phyloP scores from a whole-genome alignment of 2,797 vertebrate genomes.

The Premnoplex brunnescens region DNA sequence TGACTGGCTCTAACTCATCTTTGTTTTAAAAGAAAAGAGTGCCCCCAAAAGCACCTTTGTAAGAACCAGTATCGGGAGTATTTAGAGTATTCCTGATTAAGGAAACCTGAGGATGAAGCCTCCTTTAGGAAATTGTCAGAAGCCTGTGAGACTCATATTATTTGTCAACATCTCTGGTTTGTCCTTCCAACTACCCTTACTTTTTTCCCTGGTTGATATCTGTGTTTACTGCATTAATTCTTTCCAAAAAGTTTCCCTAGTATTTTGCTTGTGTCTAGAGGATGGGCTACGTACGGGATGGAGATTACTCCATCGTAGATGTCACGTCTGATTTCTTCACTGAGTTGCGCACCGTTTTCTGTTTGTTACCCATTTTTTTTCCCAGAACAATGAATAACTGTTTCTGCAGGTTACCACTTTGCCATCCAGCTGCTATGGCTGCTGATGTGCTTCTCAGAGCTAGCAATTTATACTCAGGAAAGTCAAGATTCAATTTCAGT shows the following conservation, averaged over 20 bases:
- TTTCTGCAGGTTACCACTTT: background rate
- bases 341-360: accelerated
- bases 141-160: background rate
- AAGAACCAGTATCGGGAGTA: background rate
- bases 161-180: background rate
- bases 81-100: background rate
- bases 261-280: background rate
- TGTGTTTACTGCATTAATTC: background rate
- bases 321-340: background rate
- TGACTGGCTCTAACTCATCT: background rate
- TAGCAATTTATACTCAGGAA: background rate
- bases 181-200: background rate
- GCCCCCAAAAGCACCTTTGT: background rate
- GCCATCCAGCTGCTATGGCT: background rate
- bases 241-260: background rate
- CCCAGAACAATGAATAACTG: background rate
- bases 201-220: background rate
- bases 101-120: background rate
- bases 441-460: background rate
- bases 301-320: background rate
- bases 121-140: background rate
- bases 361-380: background rate
- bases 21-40: background rate
- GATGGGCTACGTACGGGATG: background rate
- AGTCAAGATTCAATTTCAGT: background rate